Conservation (phyloP, 2,797 vertebrate species). For the Silurus aristotelis region DNA sequence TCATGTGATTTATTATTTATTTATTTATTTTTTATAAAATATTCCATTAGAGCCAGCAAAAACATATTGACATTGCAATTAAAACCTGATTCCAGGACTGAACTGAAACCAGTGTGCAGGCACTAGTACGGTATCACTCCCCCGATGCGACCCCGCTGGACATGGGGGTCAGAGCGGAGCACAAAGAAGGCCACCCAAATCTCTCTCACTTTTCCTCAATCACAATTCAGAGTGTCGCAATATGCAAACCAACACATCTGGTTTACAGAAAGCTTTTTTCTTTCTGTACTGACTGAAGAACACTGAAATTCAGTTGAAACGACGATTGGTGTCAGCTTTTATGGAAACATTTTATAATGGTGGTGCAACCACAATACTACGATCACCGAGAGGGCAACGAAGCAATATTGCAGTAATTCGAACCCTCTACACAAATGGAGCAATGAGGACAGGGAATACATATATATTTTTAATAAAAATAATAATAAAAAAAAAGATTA, state of each 20-base stretch:
- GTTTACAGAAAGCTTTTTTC: slow-evolving; percentile 5
- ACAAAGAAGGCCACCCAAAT: slow-evolving; percentile 75
- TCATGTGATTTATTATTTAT: slow-evolving; percentile 31
- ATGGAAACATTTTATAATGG: slow-evolving; percentile 12
- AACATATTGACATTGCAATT: slow-evolving; percentile 41
- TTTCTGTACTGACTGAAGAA: slow-evolving; percentile 46
- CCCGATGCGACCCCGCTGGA: background rate
- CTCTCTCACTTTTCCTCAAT: slow-evolving; percentile 27
- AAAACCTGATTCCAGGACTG: slow-evolving; percentile 48
- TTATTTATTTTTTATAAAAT: slow-evolving; percentile 50
- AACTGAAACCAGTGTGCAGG: slow-evolving; percentile 51
- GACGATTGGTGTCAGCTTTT: slow-evolving; percentile 22
- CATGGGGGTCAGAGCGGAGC: slow-evolving; percentile 60
- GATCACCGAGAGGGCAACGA: slow-evolving; percentile 28
- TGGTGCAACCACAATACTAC: slow-evolving; percentile 41
- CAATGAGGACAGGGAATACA: slow-evolving; percentile 17
- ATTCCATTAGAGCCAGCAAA: slow-evolving; percentile 50
- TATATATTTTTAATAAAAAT: slow-evolving; percentile 7
- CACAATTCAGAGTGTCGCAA: slow-evolving; percentile 33
- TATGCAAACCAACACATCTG: slow-evolving; percentile 36
- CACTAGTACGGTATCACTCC: slow-evolving; percentile 51
- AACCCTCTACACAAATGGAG: slow-evolving; percentile 19
- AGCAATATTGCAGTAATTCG: slow-evolving; percentile 13
- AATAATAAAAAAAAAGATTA: slow-evolving; percentile 26
- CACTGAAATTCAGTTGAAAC: slow-evolving; percentile 44